Percentiles rank a stretch among this genome's conserved stretches.
phyloP scores from a whole-genome alignment of 2,113 vertebrate species.

The Cryptotis parvus region DNA sequence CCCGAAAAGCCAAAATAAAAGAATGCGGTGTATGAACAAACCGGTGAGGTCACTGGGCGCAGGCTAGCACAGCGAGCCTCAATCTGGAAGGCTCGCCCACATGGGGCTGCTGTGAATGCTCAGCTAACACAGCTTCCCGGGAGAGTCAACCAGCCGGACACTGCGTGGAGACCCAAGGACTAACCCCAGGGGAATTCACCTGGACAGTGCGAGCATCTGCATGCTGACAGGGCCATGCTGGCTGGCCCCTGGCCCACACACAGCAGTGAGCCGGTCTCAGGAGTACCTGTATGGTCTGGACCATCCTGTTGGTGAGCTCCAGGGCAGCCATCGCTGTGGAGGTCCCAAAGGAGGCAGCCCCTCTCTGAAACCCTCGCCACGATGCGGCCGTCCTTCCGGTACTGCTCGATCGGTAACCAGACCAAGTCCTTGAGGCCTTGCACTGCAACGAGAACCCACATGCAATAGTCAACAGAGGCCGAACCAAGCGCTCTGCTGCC shows the following conservation, averaged over 20 bases:
- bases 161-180: no score
- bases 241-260: no score
- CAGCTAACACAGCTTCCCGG: background rate
- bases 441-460: conserved; percentile 86
- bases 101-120: no score
- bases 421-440: conserved; percentile 98
- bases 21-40: no score
- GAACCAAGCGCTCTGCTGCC: no score
- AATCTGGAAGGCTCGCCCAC: no score
- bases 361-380: conserved; percentile 96
- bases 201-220: no score
- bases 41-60: no score
- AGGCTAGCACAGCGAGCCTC: no score
- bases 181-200: no score
- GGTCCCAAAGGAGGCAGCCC: conserved; percentile 97
- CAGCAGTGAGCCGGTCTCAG: fast-evolving
- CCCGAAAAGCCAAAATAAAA: no score
- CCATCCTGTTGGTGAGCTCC: conserved; percentile 98
- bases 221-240: no score
- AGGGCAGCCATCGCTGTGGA: conserved; percentile 98
- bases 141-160: background rate
- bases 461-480: background rate
- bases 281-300: conserved; percentile 96
- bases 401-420: conserved; percentile 99
- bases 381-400: conserved; percentile 96